Evolutionary conservation across 2,113 vertebrate species (phyloP).

Genomic region (Tragelaphus scriptus): DNA sequence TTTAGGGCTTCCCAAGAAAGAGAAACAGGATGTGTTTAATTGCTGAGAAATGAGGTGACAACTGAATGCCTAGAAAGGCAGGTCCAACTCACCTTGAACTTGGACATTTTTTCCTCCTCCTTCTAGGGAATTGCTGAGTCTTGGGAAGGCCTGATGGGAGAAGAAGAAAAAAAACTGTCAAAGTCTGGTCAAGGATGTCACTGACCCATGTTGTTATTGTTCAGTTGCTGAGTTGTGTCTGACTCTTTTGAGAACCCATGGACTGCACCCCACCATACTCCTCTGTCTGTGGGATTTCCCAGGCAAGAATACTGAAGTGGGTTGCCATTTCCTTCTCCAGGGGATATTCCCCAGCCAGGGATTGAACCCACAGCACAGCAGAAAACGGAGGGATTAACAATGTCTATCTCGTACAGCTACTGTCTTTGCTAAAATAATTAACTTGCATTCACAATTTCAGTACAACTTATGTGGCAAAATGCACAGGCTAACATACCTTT

Average conservation of each 20-base stretch:
- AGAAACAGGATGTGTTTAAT: neutral
- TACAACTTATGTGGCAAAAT: neutral
- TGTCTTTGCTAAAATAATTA: neutral
- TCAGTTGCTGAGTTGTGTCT: neutral
- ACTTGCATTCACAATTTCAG: neutral
- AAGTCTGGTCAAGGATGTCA: neutral
- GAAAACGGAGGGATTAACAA: neutral
- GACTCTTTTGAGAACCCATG: neutral
- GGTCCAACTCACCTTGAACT: conserved; percentile 48
- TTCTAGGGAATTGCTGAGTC: neutral
- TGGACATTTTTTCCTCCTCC: conserved; percentile 39
- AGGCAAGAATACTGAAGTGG: neutral
- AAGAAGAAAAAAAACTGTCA: neutral
- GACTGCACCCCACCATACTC: neutral
- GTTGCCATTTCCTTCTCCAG: neutral
- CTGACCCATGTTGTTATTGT: neutral
- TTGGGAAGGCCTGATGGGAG: neutral
- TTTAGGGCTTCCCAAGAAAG: neutral
- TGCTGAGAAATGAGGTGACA: neutral
- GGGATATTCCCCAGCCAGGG: neutral
- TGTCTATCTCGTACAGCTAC: neutral
- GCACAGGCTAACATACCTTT: neutral
- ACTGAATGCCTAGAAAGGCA: neutral
- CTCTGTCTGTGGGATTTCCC: neutral
- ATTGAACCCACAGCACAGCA: neutral